These are phyloP conservation scores for Pheucticus melanocephalus DNA, from an alignment of 2,113 vertebrate genomes.

Conservation along the genomic window DNA sequence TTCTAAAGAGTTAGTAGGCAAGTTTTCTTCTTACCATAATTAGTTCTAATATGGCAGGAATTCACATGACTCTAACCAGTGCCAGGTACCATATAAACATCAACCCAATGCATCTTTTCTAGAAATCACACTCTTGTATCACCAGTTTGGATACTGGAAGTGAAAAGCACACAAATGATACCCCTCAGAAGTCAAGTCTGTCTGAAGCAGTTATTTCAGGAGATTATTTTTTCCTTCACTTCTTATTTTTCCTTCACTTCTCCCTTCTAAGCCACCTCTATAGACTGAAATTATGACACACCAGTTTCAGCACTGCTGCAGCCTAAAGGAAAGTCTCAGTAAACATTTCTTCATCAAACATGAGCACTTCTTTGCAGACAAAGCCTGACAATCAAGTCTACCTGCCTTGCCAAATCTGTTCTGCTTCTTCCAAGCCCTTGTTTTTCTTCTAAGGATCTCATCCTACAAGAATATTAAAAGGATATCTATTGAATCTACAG, in stretches of 20 bases:
- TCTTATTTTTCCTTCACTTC: neutral
- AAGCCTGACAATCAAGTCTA: neutral
- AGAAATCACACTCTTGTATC: neutral
- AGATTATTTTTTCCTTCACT: neutral
- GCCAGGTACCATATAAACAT: neutral
- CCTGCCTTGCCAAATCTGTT: neutral
- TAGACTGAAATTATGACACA: neutral
- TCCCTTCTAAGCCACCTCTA: neutral
- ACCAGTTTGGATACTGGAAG: neutral
- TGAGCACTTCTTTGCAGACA: neutral
- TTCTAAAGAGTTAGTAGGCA: neutral
- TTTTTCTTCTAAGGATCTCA: neutral
- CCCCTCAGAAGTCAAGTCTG: neutral
- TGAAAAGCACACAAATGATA: neutral
- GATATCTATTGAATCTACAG: neutral
- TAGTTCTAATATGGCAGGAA: neutral
- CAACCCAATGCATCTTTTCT: neutral
- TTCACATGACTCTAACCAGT: neutral
- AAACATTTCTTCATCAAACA: neutral
- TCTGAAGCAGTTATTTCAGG: neutral
- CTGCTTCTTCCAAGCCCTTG: neutral
- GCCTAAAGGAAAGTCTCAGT: neutral
- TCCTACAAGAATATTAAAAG: neutral
- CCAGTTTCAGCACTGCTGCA: neutral
- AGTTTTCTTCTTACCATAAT: neutral